Base-by-base conservation (phyloP, 2,797 vertebrate genomes). In the Notoglanidium macrostoma region DNA sequence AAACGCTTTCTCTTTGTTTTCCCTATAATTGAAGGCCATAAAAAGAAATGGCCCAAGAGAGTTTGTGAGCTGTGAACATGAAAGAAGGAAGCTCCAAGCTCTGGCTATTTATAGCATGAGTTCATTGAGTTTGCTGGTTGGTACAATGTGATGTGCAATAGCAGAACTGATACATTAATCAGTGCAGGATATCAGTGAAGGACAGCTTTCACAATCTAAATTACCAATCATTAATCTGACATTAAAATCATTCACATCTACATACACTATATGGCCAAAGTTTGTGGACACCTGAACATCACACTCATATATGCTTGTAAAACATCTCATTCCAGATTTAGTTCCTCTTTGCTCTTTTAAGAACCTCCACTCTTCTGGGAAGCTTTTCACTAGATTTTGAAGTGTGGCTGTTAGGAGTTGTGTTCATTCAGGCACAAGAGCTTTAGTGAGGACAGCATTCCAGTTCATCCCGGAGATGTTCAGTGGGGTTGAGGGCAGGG, bases 71-170 rank as follows among this genome's bases (percentile, higher is more conserved):
- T 55, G 76, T 70, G 73, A 65, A 32, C 9, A 51, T 23, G 61
- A 80, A 55, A 29, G 17, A 46, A 86, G 85, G 76, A 55, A 70
- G 59, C 51, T 80, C 85, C 85, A 79, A 10, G 26, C 84, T 67
- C 32, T 23, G 81, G 63, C 17, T 86, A 86, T 86, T 86, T 86
- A 70, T 86, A 86, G 85, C 46, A 23, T 0, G 17, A 54, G 63
- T 83, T 83, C 46, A 83, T n/a, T 5, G 46, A 68, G 81, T 83
- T 68, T 83, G n/a, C 81, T 54, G 63, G 63, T 68, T 29, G 81
- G 81, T n/a, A n/a, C 61, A 67, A 67, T 67, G 46, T 21, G 46
- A 68, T 35, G 10, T 23, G 29, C 81, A 83, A 21, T 23, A 26
- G 81, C 46, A 83, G n/a, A 68, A 68, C 63, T 32, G 19, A 83